Evolutionary conservation across 2,113 vertebrate species (phyloP).

Genomic region (Nettapus auritus): DNA sequence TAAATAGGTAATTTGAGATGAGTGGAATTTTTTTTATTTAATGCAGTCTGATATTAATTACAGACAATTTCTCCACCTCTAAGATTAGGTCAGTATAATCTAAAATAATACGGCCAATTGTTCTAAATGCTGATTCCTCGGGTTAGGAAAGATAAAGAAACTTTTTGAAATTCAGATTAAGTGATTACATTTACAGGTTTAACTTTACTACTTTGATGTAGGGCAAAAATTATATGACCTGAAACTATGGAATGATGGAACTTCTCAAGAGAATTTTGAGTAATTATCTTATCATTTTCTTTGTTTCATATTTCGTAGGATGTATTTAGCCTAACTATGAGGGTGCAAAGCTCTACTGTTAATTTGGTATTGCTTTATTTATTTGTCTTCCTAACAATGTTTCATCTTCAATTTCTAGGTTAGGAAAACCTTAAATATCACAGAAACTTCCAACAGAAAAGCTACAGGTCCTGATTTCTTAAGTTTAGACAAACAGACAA

Average conservation of each 20-base stretch:
- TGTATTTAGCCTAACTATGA: background rate
- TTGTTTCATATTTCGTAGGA: background rate
- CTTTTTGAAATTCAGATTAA: background rate
- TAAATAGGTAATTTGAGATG: background rate
- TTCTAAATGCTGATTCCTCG: background rate
- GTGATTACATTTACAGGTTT: background rate
- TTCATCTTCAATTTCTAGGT: constrained; percentile 31
- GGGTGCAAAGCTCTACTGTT: background rate
- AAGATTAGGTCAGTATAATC: background rate
- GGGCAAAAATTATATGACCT: background rate
- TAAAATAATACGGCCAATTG: background rate
- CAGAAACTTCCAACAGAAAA: background rate
- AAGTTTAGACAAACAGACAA: background rate
- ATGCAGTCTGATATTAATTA: background rate
- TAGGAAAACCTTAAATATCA: constrained; percentile 32
- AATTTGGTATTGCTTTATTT: background rate
- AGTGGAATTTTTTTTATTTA: background rate
- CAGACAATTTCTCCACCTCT: background rate
- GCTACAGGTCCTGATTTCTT: constrained; percentile 16
- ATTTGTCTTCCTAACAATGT: background rate
- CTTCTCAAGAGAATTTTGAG: background rate
- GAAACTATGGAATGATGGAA: background rate
- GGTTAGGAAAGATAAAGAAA: background rate
- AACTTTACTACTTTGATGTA: background rate
- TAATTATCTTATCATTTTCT: background rate